A percentile compares a stretch with the other conserved stretches of the same genome.
Conservation (phyloP, 53 echinoderm and acorn worm species). For the Crossaster papposus region DNA sequence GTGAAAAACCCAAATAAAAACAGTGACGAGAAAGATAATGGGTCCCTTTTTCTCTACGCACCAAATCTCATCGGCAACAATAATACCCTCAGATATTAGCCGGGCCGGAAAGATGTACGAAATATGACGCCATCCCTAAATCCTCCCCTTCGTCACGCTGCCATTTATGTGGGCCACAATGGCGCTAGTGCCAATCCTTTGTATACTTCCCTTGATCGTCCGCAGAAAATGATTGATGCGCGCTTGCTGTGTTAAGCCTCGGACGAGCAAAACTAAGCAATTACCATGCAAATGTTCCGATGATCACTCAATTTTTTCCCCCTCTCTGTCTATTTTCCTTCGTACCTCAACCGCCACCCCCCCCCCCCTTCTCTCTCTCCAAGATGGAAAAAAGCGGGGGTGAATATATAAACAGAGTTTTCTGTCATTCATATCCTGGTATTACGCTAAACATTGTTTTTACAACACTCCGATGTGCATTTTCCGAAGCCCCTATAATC, state of each 20-base stretch:
- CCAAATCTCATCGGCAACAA: constrained; percentile 30
- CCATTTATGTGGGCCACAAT: constrained; percentile 50
- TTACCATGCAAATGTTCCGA: constrained; percentile 54
- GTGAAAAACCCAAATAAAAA: neutral
- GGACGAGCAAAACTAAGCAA: constrained; percentile 43
- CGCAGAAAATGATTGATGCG: constrained; percentile 46
- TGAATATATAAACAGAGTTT: constrained; percentile 9
- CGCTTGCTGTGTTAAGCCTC: constrained; percentile 18
- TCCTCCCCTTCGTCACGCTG: constrained; percentile 38
- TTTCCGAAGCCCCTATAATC: constrained; percentile 34
- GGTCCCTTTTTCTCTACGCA: constrained; percentile 3
- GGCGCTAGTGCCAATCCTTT: constrained; percentile 43
- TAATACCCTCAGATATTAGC: constrained; percentile 32
- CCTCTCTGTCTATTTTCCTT: neutral
- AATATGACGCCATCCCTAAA: constrained; percentile 45
- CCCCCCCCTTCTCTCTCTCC: constrained; percentile 11
- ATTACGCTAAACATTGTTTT: constrained; percentile 52
- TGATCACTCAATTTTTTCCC: constrained; percentile 44
- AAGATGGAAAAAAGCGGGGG: neutral
- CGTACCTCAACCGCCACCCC: neutral
- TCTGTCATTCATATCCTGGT: constrained; percentile 47
- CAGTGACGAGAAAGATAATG: neutral
- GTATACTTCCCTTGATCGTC: constrained; percentile 8
- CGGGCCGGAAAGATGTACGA: neutral
- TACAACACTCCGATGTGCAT: constrained; percentile 41